Evolutionary conservation across 1,140 invertebrate species (phyloP).

Genomic region (Gonatopus flavifemur): DNA sequence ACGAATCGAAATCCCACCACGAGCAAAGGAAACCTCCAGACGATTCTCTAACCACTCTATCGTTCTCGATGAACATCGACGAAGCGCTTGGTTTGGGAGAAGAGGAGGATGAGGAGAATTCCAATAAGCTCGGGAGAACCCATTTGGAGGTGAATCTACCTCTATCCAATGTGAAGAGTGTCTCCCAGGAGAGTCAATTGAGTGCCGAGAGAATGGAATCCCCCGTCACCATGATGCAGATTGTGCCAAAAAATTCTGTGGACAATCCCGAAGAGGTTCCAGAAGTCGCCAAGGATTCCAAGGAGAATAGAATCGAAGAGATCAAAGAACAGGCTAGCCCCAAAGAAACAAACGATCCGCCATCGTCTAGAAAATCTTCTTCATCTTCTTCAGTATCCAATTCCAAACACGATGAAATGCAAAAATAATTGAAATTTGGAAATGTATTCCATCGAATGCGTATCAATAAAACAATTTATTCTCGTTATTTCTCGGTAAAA

Average conservation of each 20-base stretch:
- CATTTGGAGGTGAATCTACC: constrained; percentile 13
- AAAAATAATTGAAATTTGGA: no score
- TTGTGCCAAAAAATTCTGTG: constrained; percentile 13
- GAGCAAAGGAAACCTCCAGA: no score
- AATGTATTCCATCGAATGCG: no score
- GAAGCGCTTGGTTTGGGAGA: constrained; percentile 25
- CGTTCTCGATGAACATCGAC: constrained; percentile 23
- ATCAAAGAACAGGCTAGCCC: constrained; percentile 9
- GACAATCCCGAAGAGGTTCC: constrained; percentile 10
- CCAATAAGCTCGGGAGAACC: constrained; percentile 1
- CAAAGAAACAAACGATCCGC: background rate
- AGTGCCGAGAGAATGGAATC: constrained; percentile 16
- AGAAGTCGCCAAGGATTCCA: background rate
- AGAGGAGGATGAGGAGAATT: constrained; percentile 16
- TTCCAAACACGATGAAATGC: no score
- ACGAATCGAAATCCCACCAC: no score
- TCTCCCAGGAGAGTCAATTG: constrained; percentile 24
- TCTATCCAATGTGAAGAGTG: constrained; percentile 10
- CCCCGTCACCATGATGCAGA: constrained; percentile 30
- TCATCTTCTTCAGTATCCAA: constrained; percentile 4
- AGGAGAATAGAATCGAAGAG: constrained; percentile 1
- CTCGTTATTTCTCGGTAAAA: no score
- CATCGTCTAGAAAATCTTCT: background rate
- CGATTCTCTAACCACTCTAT: constrained; percentile 15
- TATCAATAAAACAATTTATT: no score